Conservation (phyloP, 2,888 invertebrate genomes). For the Pherbina coryleti region DNA sequence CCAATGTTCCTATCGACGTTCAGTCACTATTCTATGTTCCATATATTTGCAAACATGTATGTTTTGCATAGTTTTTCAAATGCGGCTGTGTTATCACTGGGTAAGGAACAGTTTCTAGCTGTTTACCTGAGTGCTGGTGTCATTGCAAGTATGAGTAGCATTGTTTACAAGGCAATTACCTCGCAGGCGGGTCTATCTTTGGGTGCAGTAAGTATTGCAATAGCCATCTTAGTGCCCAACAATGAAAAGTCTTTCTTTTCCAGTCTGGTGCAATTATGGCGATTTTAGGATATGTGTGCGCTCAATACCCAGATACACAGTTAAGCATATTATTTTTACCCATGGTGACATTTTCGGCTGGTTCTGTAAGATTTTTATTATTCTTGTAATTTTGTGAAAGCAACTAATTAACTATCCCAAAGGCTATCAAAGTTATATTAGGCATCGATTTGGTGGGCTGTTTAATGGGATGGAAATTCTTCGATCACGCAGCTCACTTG, state of each 20-base stretch:
- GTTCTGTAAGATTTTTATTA: constrained; percentile 74
- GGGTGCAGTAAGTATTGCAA: constrained; percentile 84
- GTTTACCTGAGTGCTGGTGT: constrained; percentile 92
- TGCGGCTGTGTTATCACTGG: constrained; percentile 78
- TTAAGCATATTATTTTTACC: constrained; percentile 92
- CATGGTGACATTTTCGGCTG: constrained; percentile 89
- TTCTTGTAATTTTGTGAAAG: background rate
- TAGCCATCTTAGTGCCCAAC: no score
- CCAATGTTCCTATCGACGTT: constrained; percentile 96
- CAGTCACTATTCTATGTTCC: constrained; percentile 89
- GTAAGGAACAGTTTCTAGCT: constrained; percentile 92
- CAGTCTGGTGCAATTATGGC: constrained; percentile 97
- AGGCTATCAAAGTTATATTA: constrained; percentile 91
- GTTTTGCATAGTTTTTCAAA: constrained; percentile 86
- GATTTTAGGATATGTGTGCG: constrained; percentile 87
- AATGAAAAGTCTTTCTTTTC: constrained; percentile 58
- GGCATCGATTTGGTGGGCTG: constrained; percentile 88
- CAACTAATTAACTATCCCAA: constrained; percentile 47
- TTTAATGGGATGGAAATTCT: constrained; percentile 87
- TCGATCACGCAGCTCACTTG: constrained; percentile 99
- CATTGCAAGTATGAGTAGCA: constrained; percentile 87
- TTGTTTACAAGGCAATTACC: constrained; percentile 80
- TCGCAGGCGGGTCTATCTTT: constrained; percentile 83
- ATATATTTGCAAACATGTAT: constrained; percentile 95
- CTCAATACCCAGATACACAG: constrained; percentile 88